Evolutionary conservation across 2,888 invertebrate species (phyloP).

Genomic region (Spodoptera picta): DNA sequence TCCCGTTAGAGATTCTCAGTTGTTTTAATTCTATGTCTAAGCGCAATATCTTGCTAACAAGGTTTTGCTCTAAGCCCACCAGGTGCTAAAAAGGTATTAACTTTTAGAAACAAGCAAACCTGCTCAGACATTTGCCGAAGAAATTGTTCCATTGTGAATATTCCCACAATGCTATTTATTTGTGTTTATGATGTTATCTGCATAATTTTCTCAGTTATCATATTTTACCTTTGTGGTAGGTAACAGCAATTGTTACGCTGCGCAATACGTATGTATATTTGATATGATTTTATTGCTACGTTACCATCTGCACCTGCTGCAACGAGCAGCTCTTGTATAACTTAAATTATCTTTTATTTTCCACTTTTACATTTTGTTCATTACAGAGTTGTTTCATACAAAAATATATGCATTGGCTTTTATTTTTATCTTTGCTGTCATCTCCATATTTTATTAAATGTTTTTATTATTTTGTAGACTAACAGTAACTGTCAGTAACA

Average conservation of each 20-base stretch:
- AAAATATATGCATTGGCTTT: constrained; percentile 19
- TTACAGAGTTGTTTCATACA: constrained; percentile 16
- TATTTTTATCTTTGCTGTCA: constrained; percentile 5
- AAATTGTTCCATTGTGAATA: constrained; percentile 25
- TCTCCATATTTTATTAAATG: constrained; percentile 8
- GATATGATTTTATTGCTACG: constrained; percentile 30
- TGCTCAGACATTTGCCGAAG: constrained; percentile 28
- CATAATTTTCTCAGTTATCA: constrained; percentile 26
- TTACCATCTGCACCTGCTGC: constrained; percentile 36
- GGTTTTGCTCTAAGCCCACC: constrained; percentile 42
- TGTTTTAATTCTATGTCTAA: constrained; percentile 8
- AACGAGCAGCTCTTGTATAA: constrained; percentile 10
- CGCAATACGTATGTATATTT: constrained; percentile 25
- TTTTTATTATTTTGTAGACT: constrained; percentile 10
- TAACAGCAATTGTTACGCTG: constrained; percentile 20
- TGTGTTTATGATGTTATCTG: constrained; percentile 9
- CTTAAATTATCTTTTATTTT: constrained; percentile 43
- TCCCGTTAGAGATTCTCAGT: neutral
- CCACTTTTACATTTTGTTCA: constrained; percentile 28
- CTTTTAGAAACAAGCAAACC: constrained; percentile 32
- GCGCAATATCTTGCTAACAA: constrained; percentile 38
- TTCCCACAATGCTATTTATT: neutral
- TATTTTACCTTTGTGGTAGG: constrained; percentile 28
- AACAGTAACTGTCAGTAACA: constrained; percentile 3
- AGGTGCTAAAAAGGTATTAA: constrained; percentile 43